Evolutionary conservation across 2,797 vertebrate genomes (phyloP).

Genomic region (Acrossocheilus wenchowensis): DNA sequence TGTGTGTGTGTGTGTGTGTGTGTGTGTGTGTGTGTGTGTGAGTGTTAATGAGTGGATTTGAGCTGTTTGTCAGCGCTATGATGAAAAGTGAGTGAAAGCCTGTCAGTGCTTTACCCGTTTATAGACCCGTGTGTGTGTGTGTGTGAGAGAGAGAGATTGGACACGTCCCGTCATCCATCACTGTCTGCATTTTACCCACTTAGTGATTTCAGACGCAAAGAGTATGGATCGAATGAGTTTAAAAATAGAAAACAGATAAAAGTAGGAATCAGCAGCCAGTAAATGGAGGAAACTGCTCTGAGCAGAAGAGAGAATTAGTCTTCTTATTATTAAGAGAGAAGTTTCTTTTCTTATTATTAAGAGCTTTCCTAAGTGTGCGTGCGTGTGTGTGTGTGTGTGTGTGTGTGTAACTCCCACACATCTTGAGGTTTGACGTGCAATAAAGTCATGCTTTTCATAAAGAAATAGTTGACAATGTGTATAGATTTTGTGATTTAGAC

Average conservation of each 20-base stretch:
- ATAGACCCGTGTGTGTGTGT: background rate
- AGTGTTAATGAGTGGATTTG: background rate
- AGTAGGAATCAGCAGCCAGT: background rate
- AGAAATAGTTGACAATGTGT: background rate
- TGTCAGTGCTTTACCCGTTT: background rate
- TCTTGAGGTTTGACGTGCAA: background rate
- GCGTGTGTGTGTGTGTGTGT: background rate
- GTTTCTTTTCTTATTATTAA: background rate
- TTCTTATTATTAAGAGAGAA: background rate
- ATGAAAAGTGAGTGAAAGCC: background rate
- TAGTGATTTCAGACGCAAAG: background rate
- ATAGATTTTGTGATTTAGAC: background rate
- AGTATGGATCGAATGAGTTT: background rate
- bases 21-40: background rate
- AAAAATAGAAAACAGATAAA: background rate
- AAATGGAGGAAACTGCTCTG: constrained; percentile 5
- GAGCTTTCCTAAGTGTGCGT: background rate
- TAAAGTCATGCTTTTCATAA: background rate
- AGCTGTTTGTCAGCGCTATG: background rate
- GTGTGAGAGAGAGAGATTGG: background rate
- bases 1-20: no score
- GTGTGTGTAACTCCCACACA: no score
- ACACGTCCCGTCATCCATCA: constrained; percentile 21
- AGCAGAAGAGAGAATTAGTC: background rate
- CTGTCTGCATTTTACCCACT: background rate